These are phyloP conservation scores for Carcharodon carcharias DNA, from an alignment of 2,797 vertebrate species.

Conservation along the genomic window DNA sequence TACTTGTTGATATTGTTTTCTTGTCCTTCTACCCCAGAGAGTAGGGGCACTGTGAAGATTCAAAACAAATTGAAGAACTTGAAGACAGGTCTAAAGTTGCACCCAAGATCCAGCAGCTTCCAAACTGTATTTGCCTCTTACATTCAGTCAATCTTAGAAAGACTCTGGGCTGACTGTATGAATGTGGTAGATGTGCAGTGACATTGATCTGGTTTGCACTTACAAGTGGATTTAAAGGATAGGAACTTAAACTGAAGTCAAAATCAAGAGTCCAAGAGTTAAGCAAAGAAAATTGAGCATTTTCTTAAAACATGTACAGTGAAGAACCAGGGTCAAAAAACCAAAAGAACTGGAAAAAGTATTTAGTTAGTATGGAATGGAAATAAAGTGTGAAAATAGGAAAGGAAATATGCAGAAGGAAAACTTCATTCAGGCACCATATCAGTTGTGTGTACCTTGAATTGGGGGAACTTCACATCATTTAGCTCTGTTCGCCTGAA, in stretches of 20 bases:
- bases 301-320: not conserved
- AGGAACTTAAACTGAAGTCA: not conserved
- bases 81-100: not conserved
- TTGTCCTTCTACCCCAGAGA: not conserved
- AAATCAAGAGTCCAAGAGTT: not conserved
- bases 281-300: not conserved
- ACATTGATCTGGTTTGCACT: not conserved
- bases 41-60: not conserved
- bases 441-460: not conserved
- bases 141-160: not conserved
- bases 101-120: not conserved
- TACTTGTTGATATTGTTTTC: not conserved
- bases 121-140: too few relatives aligned
- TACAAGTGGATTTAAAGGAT: not conserved
- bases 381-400: not conserved
- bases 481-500: not conserved
- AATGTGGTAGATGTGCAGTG: not conserved
- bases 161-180: not conserved
- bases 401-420: not conserved
- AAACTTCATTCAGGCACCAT: not conserved
- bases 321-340: not conserved
- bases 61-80: not conserved
- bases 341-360: not conserved
- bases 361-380: not conserved
- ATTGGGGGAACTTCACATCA: not conserved